Base-by-base conservation (phyloP, 2,888 invertebrate species). In the Stenotaenia linearis region DNA sequence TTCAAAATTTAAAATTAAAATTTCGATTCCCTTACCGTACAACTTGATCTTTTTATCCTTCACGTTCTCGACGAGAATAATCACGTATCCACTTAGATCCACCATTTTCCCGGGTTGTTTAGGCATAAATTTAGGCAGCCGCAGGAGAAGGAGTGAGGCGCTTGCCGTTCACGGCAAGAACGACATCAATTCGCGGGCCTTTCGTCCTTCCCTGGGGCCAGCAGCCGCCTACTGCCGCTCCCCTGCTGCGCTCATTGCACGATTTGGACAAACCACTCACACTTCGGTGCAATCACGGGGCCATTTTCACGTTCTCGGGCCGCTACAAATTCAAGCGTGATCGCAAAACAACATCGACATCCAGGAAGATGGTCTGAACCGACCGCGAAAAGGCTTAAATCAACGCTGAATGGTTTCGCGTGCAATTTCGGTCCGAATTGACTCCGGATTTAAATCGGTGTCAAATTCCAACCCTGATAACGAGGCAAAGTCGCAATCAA, bases 81-180 rank as follows among this genome's bases (percentile, higher is more conserved):
- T 96, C 86, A 96, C 95, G 89, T 96, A 96, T 85, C 96, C 96
- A 85, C 95, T 95, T 86, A 96, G 90, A 90, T 96, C 96, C 86
- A 96, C 95, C 88, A 93, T 91, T 56, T 45, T 80, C 21, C 18
- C 37, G 45, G 21, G 77, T 23, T 28, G 28, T 21, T 18, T 37
- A 40, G 77, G 75, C 35, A 75, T 35, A 15, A 25, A 25, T 61
- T 45, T 61, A 25, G 25, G 61, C 61, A 61, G 61, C 61, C 61
- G 25, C 61, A 61, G 61, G 61, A 61, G 61, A 61, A 61, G 61
- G 61, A 61, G 61, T 61, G 25, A 61, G 61, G 61, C 61, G 15
- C 61, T 6, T 25, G 25, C 6, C 45, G 45, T 9, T n/a, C 6
- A 25, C 23, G 2, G n/a, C n/a, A 18, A 61, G 2, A 1, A 1